phyloP scores from a whole-genome alignment of 2,797 vertebrate species.

The Amniataba percoides region DNA sequence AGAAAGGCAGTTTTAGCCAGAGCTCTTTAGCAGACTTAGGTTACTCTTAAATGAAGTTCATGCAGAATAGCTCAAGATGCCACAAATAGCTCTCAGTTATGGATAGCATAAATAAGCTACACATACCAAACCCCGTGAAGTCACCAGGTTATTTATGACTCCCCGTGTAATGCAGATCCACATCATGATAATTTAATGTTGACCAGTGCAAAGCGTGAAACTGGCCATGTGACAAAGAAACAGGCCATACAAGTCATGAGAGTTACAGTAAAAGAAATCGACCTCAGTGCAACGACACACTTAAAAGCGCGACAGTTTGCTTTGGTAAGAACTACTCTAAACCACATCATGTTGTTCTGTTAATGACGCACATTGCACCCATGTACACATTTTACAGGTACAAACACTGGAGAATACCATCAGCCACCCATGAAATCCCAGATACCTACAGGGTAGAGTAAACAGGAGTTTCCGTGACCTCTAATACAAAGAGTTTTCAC shows the following conservation, averaged over 20 bases:
- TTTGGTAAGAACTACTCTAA: not conserved
- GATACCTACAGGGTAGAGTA: not conserved
- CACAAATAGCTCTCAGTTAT: slow-evolving; percentile 63
- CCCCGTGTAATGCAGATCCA: not conserved
- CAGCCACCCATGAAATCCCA: slow-evolving; percentile 13
- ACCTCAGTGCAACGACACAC: not conserved
- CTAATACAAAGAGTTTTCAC: slow-evolving; percentile 39
- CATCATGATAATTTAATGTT: slow-evolving; percentile 30
- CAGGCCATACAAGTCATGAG: not conserved
- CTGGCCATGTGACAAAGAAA: slow-evolving; percentile 7
- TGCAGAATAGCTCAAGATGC: slow-evolving; percentile 66
- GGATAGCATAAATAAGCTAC: slow-evolving; percentile 53
- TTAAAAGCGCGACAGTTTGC: not conserved
- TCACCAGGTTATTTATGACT: slow-evolving; percentile 63
- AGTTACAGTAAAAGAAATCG: slow-evolving; percentile 7
- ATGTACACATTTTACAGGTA: slow-evolving; percentile 14
- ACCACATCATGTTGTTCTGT: not conserved
- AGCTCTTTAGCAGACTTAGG: slow-evolving; percentile 67
- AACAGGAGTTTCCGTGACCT: slow-evolving; percentile 30
- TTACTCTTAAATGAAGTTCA: slow-evolving; percentile 70
- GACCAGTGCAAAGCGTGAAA: slow-evolving; percentile 19
- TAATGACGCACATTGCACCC: not conserved
- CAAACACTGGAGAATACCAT: slow-evolving; percentile 24
- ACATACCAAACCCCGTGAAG: slow-evolving; percentile 60
- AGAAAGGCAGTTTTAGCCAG: slow-evolving; percentile 70